A percentile compares a stretch with the other conserved stretches of the same genome.
Evolutionary conservation across 2,113 vertebrate genomes (phyloP).

Genomic region (Istiophorus platypterus): DNA sequence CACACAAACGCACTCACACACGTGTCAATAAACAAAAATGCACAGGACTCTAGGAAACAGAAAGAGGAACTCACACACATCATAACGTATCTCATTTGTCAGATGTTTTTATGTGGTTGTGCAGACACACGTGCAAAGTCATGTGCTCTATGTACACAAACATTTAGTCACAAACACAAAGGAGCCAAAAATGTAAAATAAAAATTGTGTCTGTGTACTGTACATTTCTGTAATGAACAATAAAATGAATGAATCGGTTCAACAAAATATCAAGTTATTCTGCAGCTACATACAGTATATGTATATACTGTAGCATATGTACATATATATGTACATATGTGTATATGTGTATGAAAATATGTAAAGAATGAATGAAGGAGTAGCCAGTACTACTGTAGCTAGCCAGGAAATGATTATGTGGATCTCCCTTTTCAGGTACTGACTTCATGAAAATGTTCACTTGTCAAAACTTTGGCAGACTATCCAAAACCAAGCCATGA

Average conservation of each 20-base stretch:
- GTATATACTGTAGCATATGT: too few species aligned
- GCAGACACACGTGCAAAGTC: conserved; percentile 20
- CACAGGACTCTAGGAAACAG: conserved; percentile 34
- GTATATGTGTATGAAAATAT: conserved; percentile 35
- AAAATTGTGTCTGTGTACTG: neutral
- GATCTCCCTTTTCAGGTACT: neutral
- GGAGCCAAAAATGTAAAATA: neutral
- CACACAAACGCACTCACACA: conserved; percentile 19
- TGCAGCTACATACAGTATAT: neutral
- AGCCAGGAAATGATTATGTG: conserved; percentile 42
- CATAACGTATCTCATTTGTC: conserved; percentile 37
- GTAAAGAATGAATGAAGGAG: neutral
- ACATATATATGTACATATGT: too few species aligned
- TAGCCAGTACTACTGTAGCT: conserved; percentile 17
- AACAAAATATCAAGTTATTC: conserved; percentile 8
- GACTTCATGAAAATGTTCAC: conserved; percentile 32
- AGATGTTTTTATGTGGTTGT: conserved; percentile 13
- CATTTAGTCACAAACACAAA: neutral
- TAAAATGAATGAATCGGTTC: neutral
- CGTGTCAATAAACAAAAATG: conserved; percentile 19
- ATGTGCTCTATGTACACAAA: neutral
- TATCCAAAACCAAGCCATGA: conserved; percentile 19
- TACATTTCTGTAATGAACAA: neutral
- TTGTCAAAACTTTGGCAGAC: conserved; percentile 49
- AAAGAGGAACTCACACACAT: conserved; percentile 48